Evolutionary conservation across 1,140 invertebrate genomes (phyloP).

Genomic region (Camponotus floridanus): DNA sequence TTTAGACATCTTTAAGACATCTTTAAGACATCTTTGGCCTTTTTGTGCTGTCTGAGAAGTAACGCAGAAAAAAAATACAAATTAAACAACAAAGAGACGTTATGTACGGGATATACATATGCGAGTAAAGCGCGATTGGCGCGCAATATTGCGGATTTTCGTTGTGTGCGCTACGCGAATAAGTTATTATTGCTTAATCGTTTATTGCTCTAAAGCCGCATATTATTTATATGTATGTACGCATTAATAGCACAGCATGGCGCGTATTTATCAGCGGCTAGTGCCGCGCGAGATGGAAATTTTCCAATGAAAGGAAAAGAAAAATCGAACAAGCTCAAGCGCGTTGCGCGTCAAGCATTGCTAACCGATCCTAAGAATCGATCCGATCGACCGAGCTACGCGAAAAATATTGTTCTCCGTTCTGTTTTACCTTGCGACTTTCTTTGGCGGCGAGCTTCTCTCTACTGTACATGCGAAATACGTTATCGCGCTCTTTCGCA

Average conservation of each 20-base stretch:
- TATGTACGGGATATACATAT: neutral
- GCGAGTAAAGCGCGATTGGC: neutral
- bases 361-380: slow-evolving; percentile 30
- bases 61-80: neutral
- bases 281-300: slow-evolving; percentile 41
- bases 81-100: slow-evolving; percentile 14
- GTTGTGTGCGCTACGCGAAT: slow-evolving; percentile 53
- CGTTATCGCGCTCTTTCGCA: neutral
- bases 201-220: slow-evolving; percentile 73
- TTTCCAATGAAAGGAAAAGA: neutral
- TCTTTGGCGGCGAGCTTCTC: slow-evolving; percentile 38
- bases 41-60: neutral
- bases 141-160: slow-evolving; percentile 32
- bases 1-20: no score
- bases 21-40: no score
- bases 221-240: slow-evolving; percentile 46
- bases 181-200: slow-evolving; percentile 73
- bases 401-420: slow-evolving; percentile 42
- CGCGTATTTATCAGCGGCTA: slow-evolving; percentile 35
- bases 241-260: slow-evolving; percentile 51
- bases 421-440: slow-evolving; percentile 41
- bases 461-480: slow-evolving; percentile 52
- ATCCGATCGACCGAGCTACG: slow-evolving; percentile 35
- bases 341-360: slow-evolving; percentile 45
- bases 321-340: slow-evolving; percentile 24